phyloP scores from a whole-genome alignment of 2,888 invertebrate genomes.

The Acleris holmiana region DNA sequence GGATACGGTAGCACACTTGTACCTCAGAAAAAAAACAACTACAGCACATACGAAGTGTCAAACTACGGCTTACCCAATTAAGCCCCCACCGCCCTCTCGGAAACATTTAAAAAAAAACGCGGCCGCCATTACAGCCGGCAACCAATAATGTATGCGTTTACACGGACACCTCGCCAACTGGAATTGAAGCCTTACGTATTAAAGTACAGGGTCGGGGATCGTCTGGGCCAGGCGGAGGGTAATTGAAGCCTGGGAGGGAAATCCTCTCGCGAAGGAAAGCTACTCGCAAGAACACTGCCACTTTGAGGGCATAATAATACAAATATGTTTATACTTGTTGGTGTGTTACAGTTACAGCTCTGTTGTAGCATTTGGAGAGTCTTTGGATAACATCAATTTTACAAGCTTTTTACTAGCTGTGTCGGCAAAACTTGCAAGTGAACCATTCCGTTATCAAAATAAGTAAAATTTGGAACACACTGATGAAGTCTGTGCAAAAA shows the following conservation, averaged over 20 bases:
- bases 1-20: not conserved
- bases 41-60: not conserved
- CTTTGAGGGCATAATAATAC: constrained; percentile 36
- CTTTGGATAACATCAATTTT: not conserved
- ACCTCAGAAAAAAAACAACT: not conserved
- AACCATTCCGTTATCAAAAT: too few species aligned
- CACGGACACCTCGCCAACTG: constrained; percentile 7
- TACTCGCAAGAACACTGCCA: constrained; percentile 34
- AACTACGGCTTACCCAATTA: constrained; percentile 23
- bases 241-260: constrained; percentile 19
- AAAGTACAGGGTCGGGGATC: constrained; percentile 1
- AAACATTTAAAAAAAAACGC: constrained; percentile 34
- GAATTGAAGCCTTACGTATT: constrained; percentile 8
- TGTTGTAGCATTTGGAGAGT: not conserved
- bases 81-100: constrained; percentile 23
- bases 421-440: too few species aligned
- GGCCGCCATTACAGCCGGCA: constrained; percentile 28
- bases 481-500: too few species aligned
- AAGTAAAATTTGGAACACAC: too few species aligned
- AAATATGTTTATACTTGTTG: constrained; percentile 24
- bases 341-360: constrained; percentile 7
- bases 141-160: constrained; percentile 35
- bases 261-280: constrained; percentile 24
- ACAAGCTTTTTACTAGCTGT: not conserved
- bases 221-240: constrained; percentile 13